These are phyloP conservation scores for Eristalinus sepulchralis DNA, from an alignment of 2,888 invertebrate species.

Conservation along the genomic window DNA sequence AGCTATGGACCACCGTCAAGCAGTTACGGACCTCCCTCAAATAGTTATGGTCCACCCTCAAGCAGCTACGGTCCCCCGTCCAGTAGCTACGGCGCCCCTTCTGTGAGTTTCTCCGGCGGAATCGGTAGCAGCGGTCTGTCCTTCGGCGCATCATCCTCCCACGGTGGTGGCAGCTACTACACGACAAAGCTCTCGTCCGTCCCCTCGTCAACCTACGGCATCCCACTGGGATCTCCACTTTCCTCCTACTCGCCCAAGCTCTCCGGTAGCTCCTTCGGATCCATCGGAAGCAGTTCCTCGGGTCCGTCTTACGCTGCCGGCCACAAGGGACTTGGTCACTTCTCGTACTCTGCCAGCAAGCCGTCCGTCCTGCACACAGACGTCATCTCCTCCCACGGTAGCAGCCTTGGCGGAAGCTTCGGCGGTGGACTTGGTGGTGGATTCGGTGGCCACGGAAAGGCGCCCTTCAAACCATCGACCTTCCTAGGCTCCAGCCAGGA, in stretches of 20 bases:
- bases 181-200: conserved; percentile 31
- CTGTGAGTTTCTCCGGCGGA: conserved; percentile 27
- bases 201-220: conserved; percentile 47
- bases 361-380: conserved; percentile 77
- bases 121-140: conserved; percentile 25
- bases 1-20: conserved; percentile 34
- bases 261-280: conserved; percentile 41
- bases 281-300: conserved; percentile 54
- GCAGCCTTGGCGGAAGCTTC: conserved; percentile 27
- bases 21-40: conserved; percentile 25
- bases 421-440: conserved; percentile 35
- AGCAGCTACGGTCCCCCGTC: neutral
- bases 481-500: conserved; percentile 78
- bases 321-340: conserved; percentile 79
- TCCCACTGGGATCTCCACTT: conserved; percentile 44
- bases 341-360: conserved; percentile 76
- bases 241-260: conserved; percentile 68
- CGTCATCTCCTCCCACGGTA: conserved; percentile 63
- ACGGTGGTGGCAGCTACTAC: conserved; percentile 44
- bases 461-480: conserved; percentile 79
- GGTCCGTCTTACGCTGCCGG: conserved; percentile 78
- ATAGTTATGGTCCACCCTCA: conserved; percentile 8
- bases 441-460: conserved; percentile 68
- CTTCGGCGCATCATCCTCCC: conserved; percentile 37
- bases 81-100: conserved; percentile 33